Conservation (phyloP, 2,797 vertebrate genomes). For the Phylloscopus collybita region DNA sequence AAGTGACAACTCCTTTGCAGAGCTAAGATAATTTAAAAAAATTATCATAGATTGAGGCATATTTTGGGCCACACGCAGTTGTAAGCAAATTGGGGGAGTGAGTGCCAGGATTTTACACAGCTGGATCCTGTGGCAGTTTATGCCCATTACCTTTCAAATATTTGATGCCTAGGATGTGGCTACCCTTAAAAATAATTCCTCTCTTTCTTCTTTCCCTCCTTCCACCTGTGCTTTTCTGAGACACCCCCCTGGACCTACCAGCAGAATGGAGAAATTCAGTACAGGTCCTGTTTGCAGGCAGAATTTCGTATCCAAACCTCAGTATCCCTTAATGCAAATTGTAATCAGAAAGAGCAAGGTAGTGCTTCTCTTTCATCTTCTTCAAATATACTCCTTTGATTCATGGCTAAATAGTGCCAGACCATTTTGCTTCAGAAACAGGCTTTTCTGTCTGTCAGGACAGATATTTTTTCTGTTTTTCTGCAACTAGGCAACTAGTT, state of each 20-base stretch:
- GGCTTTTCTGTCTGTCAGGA: not conserved
- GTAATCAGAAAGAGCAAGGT: not conserved
- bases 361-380: not conserved
- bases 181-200: not conserved
- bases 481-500: not conserved
- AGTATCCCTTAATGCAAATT: not conserved
- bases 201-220: not conserved
- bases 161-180: not conserved
- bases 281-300: not conserved
- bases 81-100: not conserved
- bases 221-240: not conserved
- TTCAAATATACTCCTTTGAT: not conserved
- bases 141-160: not conserved
- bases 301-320: not conserved
- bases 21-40: not conserved
- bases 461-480: not conserved
- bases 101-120: not conserved
- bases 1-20: not conserved
- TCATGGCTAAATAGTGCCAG: not conserved
- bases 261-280: not conserved
- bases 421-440: not conserved
- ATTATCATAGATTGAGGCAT: not conserved
- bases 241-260: not conserved
- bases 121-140: not conserved
- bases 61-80: not conserved